A percentile compares a stretch with the other conserved stretches of the same genome.
These are phyloP conservation scores for Sciurus niger DNA, from an alignment of 2,113 vertebrate genomes.

Conservation along the genomic window DNA sequence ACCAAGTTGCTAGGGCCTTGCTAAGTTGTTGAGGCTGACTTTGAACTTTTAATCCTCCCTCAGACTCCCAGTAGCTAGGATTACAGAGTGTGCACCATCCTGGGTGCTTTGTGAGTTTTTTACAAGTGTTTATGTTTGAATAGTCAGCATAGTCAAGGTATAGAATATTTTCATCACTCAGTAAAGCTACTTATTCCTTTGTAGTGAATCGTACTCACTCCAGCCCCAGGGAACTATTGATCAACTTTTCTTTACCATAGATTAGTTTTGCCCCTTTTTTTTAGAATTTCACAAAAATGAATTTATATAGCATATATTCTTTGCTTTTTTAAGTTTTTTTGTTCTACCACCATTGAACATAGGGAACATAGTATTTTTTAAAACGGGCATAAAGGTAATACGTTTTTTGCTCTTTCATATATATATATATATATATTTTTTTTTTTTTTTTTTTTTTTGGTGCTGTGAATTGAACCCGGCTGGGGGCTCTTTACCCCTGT, in stretches of 20 bases:
- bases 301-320: not conserved
- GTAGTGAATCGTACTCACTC: not conserved
- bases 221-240: not conserved
- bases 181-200: not conserved
- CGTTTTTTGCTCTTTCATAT: not conserved
- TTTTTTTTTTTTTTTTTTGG: not conserved
- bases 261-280: slow-evolving; percentile 42
- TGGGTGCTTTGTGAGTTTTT: not conserved
- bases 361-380: not conserved
- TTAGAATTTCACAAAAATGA: slow-evolving; percentile 18
- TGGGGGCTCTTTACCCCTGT: not conserved
- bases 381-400: not conserved
- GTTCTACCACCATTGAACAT: not conserved
- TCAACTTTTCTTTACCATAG: slow-evolving; percentile 9
- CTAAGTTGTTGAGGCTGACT: too few species aligned
- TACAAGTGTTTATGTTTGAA: not conserved
- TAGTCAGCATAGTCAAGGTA: slow-evolving; percentile 1
- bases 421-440: too few species aligned
- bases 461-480: not conserved
- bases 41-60: too few species aligned
- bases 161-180: not conserved
- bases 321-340: slow-evolving; percentile 29
- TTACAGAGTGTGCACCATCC: too few species aligned
- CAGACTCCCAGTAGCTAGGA: too few species aligned
- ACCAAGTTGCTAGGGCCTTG: too few species aligned